Evolutionary conservation across 2,113 vertebrate genomes (phyloP).

Genomic region (Psittacula cyanocephala): DNA sequence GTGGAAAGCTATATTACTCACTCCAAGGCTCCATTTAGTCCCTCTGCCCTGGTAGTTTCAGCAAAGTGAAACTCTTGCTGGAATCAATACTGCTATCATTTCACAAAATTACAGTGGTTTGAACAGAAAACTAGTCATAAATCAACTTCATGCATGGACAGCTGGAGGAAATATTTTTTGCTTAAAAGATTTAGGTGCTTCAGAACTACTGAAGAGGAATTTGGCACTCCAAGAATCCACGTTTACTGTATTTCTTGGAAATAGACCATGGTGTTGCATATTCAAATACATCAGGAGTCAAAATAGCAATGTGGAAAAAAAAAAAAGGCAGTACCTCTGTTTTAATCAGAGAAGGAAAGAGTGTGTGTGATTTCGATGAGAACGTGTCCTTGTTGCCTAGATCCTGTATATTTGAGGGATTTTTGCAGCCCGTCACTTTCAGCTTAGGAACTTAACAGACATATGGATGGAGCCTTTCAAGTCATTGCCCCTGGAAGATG

Average conservation of each 20-base stretch:
- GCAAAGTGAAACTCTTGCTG: constrained; percentile 80
- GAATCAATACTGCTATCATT: constrained; percentile 88
- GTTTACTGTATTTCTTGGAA: neutral
- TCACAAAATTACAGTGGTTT: constrained; percentile 82
- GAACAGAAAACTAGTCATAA: constrained; percentile 79
- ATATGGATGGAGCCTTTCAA: neutral
- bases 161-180: constrained; percentile 50
- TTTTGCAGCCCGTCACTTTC: neutral
- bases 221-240: neutral
- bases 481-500: neutral
- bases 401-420: neutral
- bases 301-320: neutral
- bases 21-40: constrained; percentile 65
- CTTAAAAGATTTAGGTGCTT: neutral
- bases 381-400: fast-evolving
- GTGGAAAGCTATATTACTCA: constrained; percentile 65
- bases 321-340: neutral
- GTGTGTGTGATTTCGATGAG: neutral
- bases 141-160: constrained; percentile 67
- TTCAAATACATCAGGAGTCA: neutral
- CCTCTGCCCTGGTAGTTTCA: constrained; percentile 75
- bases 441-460: neutral
- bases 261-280: neutral
- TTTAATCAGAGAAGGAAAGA: neutral
- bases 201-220: neutral